Percentiles rank a stretch among this genome's conserved stretches.
phyloP scores from a whole-genome alignment of 2,113 vertebrate genomes.

The Tretioscincus oriximinensis region DNA sequence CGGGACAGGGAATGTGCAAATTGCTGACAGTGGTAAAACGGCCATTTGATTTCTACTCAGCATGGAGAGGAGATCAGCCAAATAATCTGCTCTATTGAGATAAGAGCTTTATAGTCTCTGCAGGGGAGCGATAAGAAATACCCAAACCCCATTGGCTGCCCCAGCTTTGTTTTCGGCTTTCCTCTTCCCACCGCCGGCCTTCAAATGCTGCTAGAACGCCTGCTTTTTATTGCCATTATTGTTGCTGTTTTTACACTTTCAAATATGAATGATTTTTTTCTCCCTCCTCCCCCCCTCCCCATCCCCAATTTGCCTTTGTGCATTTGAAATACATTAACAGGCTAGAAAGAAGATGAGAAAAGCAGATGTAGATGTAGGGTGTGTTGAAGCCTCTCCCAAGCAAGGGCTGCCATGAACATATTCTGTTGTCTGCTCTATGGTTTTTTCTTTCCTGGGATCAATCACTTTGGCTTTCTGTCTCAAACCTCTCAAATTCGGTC shows the following conservation, averaged over 20 bases:
- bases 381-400: neutral
- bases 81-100: constrained; percentile 86
- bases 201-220: constrained; percentile 6
- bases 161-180: constrained; percentile 39
- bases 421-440: neutral
- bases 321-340: neutral
- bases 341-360: neutral
- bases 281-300: neutral
- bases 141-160: constrained; percentile 29
- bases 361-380: neutral
- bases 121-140: constrained; percentile 82
- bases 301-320: constrained; percentile 28
- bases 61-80: constrained; percentile 77
- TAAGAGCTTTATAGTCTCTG: constrained; percentile 88
- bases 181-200: neutral
- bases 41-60: constrained; percentile 79
- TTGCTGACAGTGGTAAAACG: constrained; percentile 65
- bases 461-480: neutral
- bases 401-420: neutral
- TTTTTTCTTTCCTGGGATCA: neutral
- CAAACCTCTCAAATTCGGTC: neutral
- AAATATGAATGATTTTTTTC: neutral
- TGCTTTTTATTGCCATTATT: neutral
- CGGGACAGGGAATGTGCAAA: constrained; percentile 54
- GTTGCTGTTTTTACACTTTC: neutral